These are phyloP conservation scores for Alsophila aescularia DNA, from an alignment of 2,888 invertebrate species.

Conservation along the genomic window DNA sequence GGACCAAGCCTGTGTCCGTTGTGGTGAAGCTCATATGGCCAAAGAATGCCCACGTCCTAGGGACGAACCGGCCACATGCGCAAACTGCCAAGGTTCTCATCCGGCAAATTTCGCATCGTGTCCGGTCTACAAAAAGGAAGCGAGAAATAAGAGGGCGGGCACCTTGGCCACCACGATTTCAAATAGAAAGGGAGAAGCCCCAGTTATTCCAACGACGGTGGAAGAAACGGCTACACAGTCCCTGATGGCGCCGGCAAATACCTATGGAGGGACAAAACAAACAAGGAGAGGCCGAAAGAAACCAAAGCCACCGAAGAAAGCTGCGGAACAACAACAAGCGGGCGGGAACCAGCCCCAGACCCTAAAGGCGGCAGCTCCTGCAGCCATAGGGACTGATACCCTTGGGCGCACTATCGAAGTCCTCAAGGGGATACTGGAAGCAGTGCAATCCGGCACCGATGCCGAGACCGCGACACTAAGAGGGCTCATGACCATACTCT, in stretches of 20 bases:
- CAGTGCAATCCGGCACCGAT: constrained; percentile 1
- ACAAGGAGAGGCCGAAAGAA: neutral
- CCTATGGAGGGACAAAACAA: neutral
- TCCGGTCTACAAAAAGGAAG: constrained; percentile 17
- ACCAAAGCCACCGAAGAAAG: neutral
- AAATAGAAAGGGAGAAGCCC: neutral
- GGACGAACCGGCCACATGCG: constrained; percentile 25
- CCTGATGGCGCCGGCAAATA: constrained; percentile 3
- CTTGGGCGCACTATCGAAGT: constrained; percentile 2
- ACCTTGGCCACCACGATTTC: constrained; percentile 6
- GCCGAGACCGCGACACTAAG: constrained; percentile 8
- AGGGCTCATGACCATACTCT: constrained; percentile 7
- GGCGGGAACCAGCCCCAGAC: neutral
- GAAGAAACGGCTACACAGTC: neutral
- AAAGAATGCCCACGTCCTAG: constrained; percentile 22
- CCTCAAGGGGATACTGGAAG: constrained; percentile 11
- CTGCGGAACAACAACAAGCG: neutral
- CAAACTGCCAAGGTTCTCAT: constrained; percentile 29
- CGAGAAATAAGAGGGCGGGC: constrained; percentile 19
- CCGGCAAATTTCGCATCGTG: constrained; percentile 28
- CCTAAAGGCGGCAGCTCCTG: neutral
- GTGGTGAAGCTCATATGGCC: constrained; percentile 22
- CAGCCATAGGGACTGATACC: too few relatives aligned
- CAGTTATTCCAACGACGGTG: neutral
- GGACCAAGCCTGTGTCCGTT: constrained; percentile 18